Evolutionary conservation across 2,888 invertebrate genomes (phyloP).

Genomic region (Torymus aiolomorphi): DNA sequence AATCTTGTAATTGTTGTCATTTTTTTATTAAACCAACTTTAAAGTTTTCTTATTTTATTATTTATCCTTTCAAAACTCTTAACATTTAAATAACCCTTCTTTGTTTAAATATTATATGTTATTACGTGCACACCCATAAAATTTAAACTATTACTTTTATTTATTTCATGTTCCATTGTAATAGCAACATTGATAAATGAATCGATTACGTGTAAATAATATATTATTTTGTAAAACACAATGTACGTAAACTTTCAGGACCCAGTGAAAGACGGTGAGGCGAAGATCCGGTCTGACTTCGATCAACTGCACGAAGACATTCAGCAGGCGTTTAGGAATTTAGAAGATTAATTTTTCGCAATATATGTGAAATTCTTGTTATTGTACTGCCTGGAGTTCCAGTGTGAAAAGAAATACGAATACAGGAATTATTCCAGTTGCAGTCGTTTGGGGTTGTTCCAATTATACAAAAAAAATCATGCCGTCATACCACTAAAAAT

Average conservation of each 20-base stretch:
- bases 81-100: too few relatives aligned
- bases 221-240: too few relatives aligned
- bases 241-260: slow-evolving; percentile 80
- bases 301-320: slow-evolving; percentile 98
- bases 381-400: slow-evolving; percentile 60
- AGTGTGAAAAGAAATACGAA: slow-evolving; percentile 53
- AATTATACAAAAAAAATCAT: slow-evolving; percentile 56
- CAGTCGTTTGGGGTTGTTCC: slow-evolving; percentile 64
- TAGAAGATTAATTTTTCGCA: slow-evolving; percentile 89
- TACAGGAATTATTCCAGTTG: slow-evolving; percentile 63
- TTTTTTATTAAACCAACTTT: too few relatives aligned
- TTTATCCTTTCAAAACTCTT: too few relatives aligned
- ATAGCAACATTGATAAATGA: too few relatives aligned
- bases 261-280: slow-evolving; percentile 98
- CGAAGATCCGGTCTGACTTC: slow-evolving; percentile 96
- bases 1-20: too few relatives aligned
- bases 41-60: too few relatives aligned
- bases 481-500: slow-evolving; percentile 46
- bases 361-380: slow-evolving; percentile 59
- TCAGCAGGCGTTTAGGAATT: slow-evolving; percentile 97
- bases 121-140: too few relatives aligned
- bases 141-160: too few relatives aligned
- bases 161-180: too few relatives aligned
- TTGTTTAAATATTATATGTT: too few relatives aligned
- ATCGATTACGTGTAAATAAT: too few relatives aligned